These are phyloP conservation scores for Callimorpha dominula DNA, from an alignment of 2,888 invertebrate species.

Conservation along the genomic window DNA sequence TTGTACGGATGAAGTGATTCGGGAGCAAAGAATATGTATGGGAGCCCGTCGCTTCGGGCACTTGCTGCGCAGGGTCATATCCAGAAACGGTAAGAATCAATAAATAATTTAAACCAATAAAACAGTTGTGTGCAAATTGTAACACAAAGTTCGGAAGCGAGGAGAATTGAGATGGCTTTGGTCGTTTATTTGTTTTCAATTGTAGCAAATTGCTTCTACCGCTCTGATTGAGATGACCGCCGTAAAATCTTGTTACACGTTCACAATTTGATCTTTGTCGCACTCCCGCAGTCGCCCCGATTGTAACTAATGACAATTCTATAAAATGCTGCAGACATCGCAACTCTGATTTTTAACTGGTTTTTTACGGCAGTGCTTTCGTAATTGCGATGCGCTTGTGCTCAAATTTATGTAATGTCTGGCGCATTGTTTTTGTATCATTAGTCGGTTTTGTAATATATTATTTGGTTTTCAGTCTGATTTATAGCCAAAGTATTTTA, in stretches of 20 bases:
- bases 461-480: conserved; percentile 26
- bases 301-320: conserved; percentile 55
- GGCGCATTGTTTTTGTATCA: conserved; percentile 23
- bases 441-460: conserved; percentile 22
- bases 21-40: conserved; percentile 79
- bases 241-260: conserved; percentile 67
- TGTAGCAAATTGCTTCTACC: conserved; percentile 73
- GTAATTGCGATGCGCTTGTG: conserved; percentile 42
- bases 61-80: conserved; percentile 78
- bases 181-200: conserved; percentile 79
- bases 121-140: conserved; percentile 31
- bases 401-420: conserved; percentile 28
- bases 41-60: conserved; percentile 82
- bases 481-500: conserved; percentile 13
- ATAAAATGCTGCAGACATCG: conserved; percentile 44
- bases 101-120: conserved; percentile 21
- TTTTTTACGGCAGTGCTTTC: conserved; percentile 38
- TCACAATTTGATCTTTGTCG: conserved; percentile 61
- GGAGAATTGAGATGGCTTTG: conserved; percentile 60
- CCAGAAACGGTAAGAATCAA: conserved; percentile 78
- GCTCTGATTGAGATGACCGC: conserved; percentile 73
- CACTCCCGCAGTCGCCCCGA: conserved; percentile 42
- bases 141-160: conserved; percentile 46
- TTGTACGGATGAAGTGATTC: conserved; percentile 75
- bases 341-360: conserved; percentile 39